Evolutionary conservation across 1,140 invertebrate genomes (phyloP).

Genomic region (Pteromalus puparum): DNA sequence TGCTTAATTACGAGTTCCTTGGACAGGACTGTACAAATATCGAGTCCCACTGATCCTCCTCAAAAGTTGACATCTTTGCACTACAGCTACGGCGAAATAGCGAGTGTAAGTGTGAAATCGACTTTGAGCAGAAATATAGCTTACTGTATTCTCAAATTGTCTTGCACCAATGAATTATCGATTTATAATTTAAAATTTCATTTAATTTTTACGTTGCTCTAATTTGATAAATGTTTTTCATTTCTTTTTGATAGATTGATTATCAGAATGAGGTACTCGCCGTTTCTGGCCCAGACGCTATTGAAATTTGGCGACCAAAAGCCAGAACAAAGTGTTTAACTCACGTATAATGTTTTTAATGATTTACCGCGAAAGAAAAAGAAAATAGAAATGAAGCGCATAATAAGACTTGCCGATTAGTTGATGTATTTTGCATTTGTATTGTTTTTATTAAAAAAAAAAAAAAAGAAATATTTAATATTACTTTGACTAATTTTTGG

Average conservation of each 20-base stretch:
- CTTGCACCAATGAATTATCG: background rate
- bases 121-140: conserved; percentile 17
- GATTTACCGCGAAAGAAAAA: conserved; percentile 38
- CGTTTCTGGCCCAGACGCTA: conserved; percentile 63
- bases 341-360: conserved; percentile 43
- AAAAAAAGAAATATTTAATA: conserved; percentile 20
- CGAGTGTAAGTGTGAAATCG: conserved; percentile 62
- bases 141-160: conserved; percentile 24
- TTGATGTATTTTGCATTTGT: conserved; percentile 47
- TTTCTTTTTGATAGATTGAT: conserved; percentile 62
- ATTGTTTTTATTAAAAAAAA: conserved; percentile 48
- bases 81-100: conserved; percentile 65
- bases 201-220: conserved; percentile 34
- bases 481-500: conserved; percentile 42
- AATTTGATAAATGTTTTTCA: conserved; percentile 31
- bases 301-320: conserved; percentile 67
- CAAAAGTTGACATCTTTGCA: conserved; percentile 58
- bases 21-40: conserved; percentile 67
- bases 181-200: conserved; percentile 7
- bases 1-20: conserved; percentile 68
- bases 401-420: conserved; percentile 43
- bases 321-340: conserved; percentile 44
- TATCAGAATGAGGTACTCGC: conserved; percentile 68
- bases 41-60: conserved; percentile 68
- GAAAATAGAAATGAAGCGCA: conserved; percentile 22